A percentile compares a stretch with the other conserved stretches of the same genome.
Evolutionary conservation across 2,888 invertebrate species (phyloP).

Genomic region (Tetropium fuscum): DNA sequence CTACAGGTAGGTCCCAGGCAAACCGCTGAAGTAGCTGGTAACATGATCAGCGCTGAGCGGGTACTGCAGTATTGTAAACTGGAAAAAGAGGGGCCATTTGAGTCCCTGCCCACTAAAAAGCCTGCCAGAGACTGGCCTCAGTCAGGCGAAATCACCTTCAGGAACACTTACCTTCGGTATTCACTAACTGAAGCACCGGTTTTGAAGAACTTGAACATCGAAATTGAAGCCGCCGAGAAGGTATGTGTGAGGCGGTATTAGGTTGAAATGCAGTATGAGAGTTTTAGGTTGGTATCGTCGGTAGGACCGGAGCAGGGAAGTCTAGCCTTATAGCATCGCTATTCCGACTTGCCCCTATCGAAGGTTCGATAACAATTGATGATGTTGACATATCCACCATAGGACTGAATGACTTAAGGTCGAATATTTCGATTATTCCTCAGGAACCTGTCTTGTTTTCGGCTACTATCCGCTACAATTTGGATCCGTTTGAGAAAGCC

Average conservation of each 20-base stretch:
- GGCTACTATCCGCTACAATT: slow-evolving; percentile 82
- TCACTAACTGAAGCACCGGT: slow-evolving; percentile 73
- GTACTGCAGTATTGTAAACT: slow-evolving; percentile 83
- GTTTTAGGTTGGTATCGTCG: slow-evolving; percentile 82
- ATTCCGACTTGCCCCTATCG: slow-evolving; percentile 80
- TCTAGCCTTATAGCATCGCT: slow-evolving; percentile 84
- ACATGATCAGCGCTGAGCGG: slow-evolving; percentile 84
- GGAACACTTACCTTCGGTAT: slow-evolving; percentile 75
- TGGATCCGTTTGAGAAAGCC: slow-evolving; percentile 85
- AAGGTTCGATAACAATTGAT: slow-evolving; percentile 82
- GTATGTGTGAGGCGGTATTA: slow-evolving; percentile 63
- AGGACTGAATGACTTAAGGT: slow-evolving; percentile 81
- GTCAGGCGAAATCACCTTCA: slow-evolving; percentile 71
- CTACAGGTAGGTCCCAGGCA: slow-evolving; percentile 84
- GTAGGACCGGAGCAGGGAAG: slow-evolving; percentile 92
- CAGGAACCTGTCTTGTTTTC: slow-evolving; percentile 85
- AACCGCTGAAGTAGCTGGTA: slow-evolving; percentile 79
- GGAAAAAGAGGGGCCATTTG: slow-evolving; percentile 75
- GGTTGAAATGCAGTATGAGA: no score
- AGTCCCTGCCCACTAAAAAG: slow-evolving; percentile 64
- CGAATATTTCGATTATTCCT: slow-evolving; percentile 89
- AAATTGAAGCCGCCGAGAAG: slow-evolving; percentile 75
- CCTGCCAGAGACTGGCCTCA: slow-evolving; percentile 74
- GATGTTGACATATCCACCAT: slow-evolving; percentile 76
- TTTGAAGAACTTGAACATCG: slow-evolving; percentile 76